Base-by-base conservation (phyloP, 64 coral and sea anemone species). In the Platygyra sinensis region DNA sequence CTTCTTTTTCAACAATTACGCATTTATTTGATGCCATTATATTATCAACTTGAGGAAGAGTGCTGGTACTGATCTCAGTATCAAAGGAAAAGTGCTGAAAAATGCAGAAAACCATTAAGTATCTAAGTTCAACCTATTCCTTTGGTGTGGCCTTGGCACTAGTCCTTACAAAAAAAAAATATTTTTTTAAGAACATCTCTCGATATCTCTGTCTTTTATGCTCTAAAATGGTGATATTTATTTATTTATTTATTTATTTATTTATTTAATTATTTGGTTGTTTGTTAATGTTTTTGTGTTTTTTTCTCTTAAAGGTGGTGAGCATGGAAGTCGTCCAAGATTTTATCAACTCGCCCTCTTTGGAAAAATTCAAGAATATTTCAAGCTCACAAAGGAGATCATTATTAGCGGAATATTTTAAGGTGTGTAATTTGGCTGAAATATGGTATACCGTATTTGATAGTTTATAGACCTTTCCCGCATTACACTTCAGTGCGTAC, bases 391-490 rank as follows among this genome's bases (percentile, higher is more conserved):
- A 67, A 71, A 81, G 78, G 30, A 81, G 52, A 54, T 60, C 38
- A 60, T 67, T 94, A n/a, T 82, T 94, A 52, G 86, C 80, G 72
- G 92, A 94, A 72, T 73, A 80, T 89, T 64, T 89, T 38, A 94
- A 80, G 92, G 92, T 94, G 82, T 16, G 72, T 4, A 46, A 46
- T 0, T 46, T 46, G 42, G 42, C 42, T 8, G 42, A 0, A 46
- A 46, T 46, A 18, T 30, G 2, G 19, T 25, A 38, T 33, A n/a
- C n/a, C n/a, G n/a, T n/a, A n/a, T n/a, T 33, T 80, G 4, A 62
- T 20, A 17, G n/a, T 57, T 62, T 63, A n/a, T n/a, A n/a, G n/a
- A n/a, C n/a, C n/a, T n/a, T n/a, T n/a, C n/a, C n/a, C n/a, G n/a
- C n/a, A n/a, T n/a, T n/a, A n/a, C n/a, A n/a, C n/a, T n/a, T n/a